Conservation (phyloP, 2,888 invertebrate genomes). For the Sinhomidia bicolor region DNA sequence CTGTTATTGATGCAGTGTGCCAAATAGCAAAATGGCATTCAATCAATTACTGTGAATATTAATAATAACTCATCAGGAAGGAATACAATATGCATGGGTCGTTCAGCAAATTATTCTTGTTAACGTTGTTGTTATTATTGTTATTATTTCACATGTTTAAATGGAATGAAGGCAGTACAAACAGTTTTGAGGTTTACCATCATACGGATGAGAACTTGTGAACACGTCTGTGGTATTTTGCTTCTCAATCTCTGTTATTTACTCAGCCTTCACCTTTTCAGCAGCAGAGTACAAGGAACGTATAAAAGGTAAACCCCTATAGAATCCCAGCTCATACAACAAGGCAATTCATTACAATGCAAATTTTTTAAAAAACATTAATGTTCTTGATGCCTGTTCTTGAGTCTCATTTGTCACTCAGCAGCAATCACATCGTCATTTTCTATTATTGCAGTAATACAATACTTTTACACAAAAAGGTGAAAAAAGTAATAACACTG, state of each 20-base stretch:
- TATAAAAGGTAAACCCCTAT: neutral
- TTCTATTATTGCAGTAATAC: neutral
- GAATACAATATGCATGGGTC: neutral
- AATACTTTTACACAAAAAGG: neutral
- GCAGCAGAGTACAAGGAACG: neutral
- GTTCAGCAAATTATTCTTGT: neutral
- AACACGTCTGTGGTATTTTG: neutral
- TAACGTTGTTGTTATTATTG: neutral
- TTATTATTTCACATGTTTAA: neutral
- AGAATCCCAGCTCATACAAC: neutral
- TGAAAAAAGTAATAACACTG: neutral
- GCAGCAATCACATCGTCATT: neutral
- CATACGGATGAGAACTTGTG: neutral
- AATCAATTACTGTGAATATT: slow-evolving; percentile 18
- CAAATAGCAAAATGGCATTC: neutral
- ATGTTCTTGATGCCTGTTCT: slow-evolving; percentile 16
- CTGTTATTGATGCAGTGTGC: neutral
- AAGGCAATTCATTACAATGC: neutral
- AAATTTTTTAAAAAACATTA: slow-evolving; percentile 16
- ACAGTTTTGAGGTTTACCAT: neutral
- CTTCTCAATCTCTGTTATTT: slow-evolving; percentile 25
- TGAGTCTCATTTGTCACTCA: slow-evolving; percentile 48
- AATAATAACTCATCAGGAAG: neutral
- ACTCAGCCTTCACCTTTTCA: slow-evolving; percentile 54
- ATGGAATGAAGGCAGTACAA: neutral